phyloP scores from a whole-genome alignment of 1,140 invertebrate genomes.

The Halictus rubicundus region DNA sequence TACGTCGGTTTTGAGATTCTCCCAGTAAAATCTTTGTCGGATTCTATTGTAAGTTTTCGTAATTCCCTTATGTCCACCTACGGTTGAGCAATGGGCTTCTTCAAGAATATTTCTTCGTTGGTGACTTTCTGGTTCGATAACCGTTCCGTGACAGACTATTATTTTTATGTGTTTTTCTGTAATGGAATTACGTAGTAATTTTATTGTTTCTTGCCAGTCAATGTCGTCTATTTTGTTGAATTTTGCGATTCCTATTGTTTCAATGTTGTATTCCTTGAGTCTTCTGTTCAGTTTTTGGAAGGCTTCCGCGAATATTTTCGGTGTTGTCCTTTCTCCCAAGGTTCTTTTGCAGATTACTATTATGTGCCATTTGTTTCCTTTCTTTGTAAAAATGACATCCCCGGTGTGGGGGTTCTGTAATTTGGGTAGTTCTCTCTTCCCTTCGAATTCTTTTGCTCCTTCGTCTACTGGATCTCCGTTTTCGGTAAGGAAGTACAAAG shows the following conservation, averaged over 20 bases:
- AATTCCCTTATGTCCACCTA: background rate
- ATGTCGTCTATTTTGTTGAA: background rate
- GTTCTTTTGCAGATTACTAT: background rate
- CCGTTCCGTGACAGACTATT: background rate
- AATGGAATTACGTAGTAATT: background rate
- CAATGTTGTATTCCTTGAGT: background rate
- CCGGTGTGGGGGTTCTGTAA: background rate
- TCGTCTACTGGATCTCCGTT: too few relatives aligned
- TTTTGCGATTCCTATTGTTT: background rate
- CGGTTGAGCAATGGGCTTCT: background rate
- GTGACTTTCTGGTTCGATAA: background rate
- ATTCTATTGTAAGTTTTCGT: background rate
- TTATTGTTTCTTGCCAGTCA: background rate
- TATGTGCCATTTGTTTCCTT: background rate
- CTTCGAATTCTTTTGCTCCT: too few relatives aligned
- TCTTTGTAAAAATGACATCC: background rate
- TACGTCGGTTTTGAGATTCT: background rate
- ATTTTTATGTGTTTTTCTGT: background rate
- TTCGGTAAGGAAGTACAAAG: too few relatives aligned
- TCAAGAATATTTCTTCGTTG: background rate
- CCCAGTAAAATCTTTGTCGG: background rate
- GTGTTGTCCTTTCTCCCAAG: background rate
- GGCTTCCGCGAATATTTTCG: background rate
- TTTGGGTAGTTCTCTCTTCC: background rate
- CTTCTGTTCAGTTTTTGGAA: background rate